These are phyloP conservation scores for Thalassophryne amazonica DNA, from an alignment of 2,797 vertebrate species.

Conservation along the genomic window DNA sequence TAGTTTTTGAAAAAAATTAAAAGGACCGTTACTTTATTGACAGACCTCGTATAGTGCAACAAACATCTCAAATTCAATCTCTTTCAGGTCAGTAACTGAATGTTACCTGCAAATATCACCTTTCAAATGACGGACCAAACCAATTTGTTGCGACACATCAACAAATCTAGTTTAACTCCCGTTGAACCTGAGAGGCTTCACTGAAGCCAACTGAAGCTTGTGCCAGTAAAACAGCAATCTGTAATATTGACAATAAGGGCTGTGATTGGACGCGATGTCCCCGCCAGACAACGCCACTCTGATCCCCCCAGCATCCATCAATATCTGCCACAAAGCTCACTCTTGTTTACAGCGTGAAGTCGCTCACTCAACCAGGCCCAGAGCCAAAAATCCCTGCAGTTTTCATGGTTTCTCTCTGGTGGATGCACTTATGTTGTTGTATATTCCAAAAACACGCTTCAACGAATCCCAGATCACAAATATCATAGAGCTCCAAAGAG, in stretches of 20 bases:
- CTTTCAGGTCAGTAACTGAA: background rate
- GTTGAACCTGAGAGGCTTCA: background rate
- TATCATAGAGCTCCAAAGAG: too few relatives aligned
- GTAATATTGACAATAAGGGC: constrained; percentile 41
- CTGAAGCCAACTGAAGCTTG: background rate
- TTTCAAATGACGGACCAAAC: constrained; percentile 6
- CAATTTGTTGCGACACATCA: background rate
- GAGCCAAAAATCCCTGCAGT: background rate
- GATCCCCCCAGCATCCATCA: constrained; percentile 28
- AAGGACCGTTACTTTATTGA: background rate
- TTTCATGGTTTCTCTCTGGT: background rate
- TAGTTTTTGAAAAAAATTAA: background rate
- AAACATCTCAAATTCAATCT: constrained; percentile 1
- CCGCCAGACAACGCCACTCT: constrained; percentile 47
- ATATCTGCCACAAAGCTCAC: constrained; percentile 52
- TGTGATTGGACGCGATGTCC: constrained; percentile 61
- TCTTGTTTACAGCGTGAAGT: constrained; percentile 41
- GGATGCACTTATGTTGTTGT: background rate
- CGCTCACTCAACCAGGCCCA: constrained; percentile 12
- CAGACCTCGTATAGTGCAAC: background rate
- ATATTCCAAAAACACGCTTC: background rate
- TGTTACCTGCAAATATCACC: background rate
- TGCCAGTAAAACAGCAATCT: constrained; percentile 11
- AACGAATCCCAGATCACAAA: too few relatives aligned
- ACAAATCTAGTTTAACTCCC: too few relatives aligned